phyloP scores from a whole-genome alignment of 2,113 vertebrate genomes.

The Chrysochloris asiatica region DNA sequence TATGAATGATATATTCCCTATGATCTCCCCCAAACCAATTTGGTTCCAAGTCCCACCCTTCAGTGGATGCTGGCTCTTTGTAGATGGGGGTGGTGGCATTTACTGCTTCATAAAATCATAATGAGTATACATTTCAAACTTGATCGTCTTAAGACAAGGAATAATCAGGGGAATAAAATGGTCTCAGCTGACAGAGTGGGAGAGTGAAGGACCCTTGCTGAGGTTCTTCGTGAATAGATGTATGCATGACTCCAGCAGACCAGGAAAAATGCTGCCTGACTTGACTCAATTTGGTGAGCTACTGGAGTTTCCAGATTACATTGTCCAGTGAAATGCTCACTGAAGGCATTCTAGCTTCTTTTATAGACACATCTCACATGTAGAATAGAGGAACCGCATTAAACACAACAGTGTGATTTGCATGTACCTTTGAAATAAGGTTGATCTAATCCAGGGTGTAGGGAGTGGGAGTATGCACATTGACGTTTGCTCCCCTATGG shows the following conservation, averaged over 20 bases:
- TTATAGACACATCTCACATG: background rate
- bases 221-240: background rate
- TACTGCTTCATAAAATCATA: slow-evolving; percentile 63
- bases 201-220: background rate
- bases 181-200: background rate
- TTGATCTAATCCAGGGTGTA: no score
- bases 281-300: background rate
- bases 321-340: background rate
- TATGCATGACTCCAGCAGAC: background rate
- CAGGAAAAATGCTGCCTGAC: background rate
- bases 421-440: background rate
- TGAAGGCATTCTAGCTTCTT: background rate
- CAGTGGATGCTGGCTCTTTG: background rate
- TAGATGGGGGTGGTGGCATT: slow-evolving; percentile 17
- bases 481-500: background rate
- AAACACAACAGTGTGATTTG: background rate
- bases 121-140: slow-evolving; percentile 53
- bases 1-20: slow-evolving; percentile 17
- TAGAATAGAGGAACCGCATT: background rate
- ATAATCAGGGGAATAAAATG: background rate
- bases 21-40: slow-evolving; percentile 19
- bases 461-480: no score
- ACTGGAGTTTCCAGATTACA: background rate
- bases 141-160: background rate
- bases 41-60: slow-evolving; percentile 1